phyloP scores from a whole-genome alignment of 1,140 invertebrate genomes.

The Pemphigus obesinymphae region DNA sequence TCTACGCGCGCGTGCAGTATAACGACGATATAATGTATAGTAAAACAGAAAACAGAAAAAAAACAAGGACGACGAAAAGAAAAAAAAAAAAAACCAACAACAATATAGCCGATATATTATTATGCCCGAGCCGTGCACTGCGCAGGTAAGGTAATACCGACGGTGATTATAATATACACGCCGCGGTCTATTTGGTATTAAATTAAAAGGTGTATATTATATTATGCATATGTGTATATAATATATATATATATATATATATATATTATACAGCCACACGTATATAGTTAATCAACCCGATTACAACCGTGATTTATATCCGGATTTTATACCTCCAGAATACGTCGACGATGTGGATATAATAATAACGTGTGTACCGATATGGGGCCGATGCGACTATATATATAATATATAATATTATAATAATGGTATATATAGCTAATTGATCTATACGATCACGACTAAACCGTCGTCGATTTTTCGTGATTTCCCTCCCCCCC shows the following conservation, averaged over 20 bases:
- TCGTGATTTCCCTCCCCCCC: background rate
- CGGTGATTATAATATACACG: background rate
- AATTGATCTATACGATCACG: background rate
- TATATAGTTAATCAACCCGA: conserved; percentile 1
- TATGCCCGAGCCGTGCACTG: too few species aligned
- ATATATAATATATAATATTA: background rate
- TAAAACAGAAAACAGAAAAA: too few species aligned
- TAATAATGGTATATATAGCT: background rate
- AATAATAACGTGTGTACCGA: too few species aligned
- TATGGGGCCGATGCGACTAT: too few species aligned
- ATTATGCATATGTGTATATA: background rate
- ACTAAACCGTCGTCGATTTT: background rate
- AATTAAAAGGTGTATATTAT: background rate
- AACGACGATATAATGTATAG: too few species aligned
- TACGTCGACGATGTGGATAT: background rate
- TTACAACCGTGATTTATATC: background rate
- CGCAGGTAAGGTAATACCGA: background rate
- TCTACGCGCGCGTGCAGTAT: background rate
- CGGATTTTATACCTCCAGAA: background rate
- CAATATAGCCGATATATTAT: too few species aligned
- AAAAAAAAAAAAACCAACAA: background rate
- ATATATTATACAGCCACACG: background rate
- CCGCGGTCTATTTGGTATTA: background rate
- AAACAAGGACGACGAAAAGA: too few species aligned
- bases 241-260: background rate